phyloP scores from a whole-genome alignment of 2,888 invertebrate species.

The Corythucha ciliata region DNA sequence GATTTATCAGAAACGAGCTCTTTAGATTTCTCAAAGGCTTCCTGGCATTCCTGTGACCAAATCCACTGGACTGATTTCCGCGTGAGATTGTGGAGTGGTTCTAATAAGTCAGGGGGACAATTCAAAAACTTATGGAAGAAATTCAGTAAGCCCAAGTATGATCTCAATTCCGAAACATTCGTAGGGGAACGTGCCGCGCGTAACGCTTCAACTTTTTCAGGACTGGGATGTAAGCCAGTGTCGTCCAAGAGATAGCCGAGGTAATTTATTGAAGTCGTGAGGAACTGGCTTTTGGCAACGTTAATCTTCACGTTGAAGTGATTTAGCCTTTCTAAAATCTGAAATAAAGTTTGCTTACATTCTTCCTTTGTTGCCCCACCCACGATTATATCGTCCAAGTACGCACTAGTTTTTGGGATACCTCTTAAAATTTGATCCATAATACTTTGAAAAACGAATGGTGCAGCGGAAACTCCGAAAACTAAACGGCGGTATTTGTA shows the following conservation, averaged over 20 bases:
- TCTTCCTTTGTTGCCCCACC: no score
- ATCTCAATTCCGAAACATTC: slow-evolving; percentile 1
- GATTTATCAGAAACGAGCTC: not conserved
- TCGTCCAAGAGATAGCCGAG: not conserved
- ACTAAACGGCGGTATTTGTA: no score
- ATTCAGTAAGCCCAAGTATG: not conserved
- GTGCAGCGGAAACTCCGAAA: no score
- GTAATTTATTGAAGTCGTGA: not conserved
- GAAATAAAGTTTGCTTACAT: no score
- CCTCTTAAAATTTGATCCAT: no score
- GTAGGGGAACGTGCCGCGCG: slow-evolving; percentile 8
- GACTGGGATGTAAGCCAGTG: not conserved
- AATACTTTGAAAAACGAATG: no score
- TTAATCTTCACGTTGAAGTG: no score
- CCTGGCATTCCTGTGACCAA: not conserved
- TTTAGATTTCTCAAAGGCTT: slow-evolving; percentile 1
- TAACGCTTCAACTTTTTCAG: slow-evolving; percentile 5
- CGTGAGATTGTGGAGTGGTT: slow-evolving; percentile 1
- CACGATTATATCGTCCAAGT: no score
- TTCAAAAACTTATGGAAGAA: not conserved
- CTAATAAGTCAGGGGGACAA: slow-evolving; percentile 11
- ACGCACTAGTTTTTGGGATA: no score
- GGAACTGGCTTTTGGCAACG: slow-evolving; percentile 1
- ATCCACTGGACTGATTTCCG: slow-evolving; percentile 5
- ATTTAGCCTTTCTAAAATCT: no score